These are phyloP conservation scores for Brachionus paranguensis DNA, from an alignment of 1,140 invertebrate species.

Conservation along the genomic window DNA sequence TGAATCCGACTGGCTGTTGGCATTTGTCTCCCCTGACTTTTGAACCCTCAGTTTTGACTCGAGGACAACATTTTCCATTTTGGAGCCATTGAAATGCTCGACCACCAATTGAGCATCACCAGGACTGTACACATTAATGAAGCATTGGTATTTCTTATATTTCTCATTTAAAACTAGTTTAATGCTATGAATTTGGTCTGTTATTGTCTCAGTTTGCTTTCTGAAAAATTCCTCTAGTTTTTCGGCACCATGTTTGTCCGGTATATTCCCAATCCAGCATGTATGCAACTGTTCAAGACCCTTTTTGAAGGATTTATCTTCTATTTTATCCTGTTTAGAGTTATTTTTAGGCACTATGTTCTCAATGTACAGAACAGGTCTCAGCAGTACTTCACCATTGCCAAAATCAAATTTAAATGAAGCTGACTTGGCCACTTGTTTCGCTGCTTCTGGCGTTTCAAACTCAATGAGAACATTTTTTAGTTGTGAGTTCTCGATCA, in stretches of 20 bases:
- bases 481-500: neutral
- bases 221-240: neutral
- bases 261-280: constrained; percentile 1
- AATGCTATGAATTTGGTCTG: neutral
- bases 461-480: constrained; percentile 11
- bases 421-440: neutral
- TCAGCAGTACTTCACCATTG: neutral
- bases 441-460: neutral
- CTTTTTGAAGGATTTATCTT: neutral
- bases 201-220: neutral
- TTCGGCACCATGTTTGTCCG: neutral
- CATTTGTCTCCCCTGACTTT: neutral
- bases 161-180: neutral
- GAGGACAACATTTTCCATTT: neutral
- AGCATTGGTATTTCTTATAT: neutral
- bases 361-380: neutral
- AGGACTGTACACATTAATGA: neutral
- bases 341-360: neutral
- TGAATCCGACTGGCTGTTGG: neutral
- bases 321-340: neutral
- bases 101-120: neutral
- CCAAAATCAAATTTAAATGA: neutral
- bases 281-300: neutral
- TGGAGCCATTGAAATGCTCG: neutral
- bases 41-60: neutral